Evolutionary conservation across 2,797 vertebrate genomes (phyloP).

Genomic region (Sebastes paucispinis): DNA sequence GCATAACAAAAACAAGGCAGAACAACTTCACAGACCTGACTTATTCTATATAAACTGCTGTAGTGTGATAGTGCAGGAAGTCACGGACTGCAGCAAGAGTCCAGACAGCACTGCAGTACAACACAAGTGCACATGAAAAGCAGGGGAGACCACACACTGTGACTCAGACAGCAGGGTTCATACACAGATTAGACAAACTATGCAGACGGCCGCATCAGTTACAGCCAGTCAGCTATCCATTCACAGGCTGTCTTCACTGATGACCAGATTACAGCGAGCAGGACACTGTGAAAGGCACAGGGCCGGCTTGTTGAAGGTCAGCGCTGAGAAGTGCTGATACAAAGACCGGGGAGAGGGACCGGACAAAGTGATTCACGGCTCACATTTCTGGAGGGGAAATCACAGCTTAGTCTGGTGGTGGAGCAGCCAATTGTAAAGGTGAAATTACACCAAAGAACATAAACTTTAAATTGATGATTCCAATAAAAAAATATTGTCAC

Average conservation of each 20-base stretch:
- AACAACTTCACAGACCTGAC: neutral
- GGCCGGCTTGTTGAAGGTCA: slow-evolving; percentile 43
- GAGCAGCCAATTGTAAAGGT: neutral
- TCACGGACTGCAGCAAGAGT: neutral
- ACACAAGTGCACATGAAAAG: slow-evolving; percentile 33
- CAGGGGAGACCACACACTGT: slow-evolving; percentile 63
- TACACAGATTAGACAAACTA: slow-evolving; percentile 74
- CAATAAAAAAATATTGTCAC: slow-evolving; percentile 12
- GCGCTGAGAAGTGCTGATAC: slow-evolving; percentile 13
- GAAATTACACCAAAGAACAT: neutral
- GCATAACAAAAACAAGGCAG: neutral
- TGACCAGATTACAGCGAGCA: slow-evolving; percentile 51
- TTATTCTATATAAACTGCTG: neutral
- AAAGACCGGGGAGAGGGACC: neutral
- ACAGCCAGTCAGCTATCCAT: slow-evolving; percentile 56
- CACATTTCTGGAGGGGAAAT: slow-evolving; percentile 7
- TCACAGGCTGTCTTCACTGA: slow-evolving; percentile 49
- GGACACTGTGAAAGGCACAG: slow-evolving; percentile 33
- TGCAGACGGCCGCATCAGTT: slow-evolving; percentile 72
- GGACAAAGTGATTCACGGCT: slow-evolving; percentile 9
- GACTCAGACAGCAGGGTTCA: slow-evolving; percentile 56
- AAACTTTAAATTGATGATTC: slow-evolving; percentile 1
- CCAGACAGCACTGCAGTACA: slow-evolving; percentile 24
- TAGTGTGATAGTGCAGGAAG: neutral
- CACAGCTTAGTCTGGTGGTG: neutral